These are phyloP conservation scores for Haliaeetus leucogaster DNA, from an alignment of 2,113 vertebrate genomes.

Conservation along the genomic window DNA sequence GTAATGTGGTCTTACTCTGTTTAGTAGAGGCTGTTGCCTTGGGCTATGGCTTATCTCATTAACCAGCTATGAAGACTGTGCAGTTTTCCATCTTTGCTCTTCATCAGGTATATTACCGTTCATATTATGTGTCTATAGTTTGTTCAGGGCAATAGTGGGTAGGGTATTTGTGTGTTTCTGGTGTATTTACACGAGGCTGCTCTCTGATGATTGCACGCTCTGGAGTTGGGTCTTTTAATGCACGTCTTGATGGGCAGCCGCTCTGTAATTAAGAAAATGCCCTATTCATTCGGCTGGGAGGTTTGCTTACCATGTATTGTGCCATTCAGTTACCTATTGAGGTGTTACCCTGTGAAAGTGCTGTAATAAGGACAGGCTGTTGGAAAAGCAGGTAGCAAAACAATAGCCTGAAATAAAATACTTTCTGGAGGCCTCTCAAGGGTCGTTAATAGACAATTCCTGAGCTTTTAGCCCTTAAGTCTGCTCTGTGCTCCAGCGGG, in stretches of 20 bases:
- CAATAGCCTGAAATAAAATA: constrained; percentile 11
- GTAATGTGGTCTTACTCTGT: neutral
- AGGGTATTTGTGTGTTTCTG: neutral
- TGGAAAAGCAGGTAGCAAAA: neutral
- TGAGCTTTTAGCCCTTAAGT: neutral
- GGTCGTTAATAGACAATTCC: neutral
- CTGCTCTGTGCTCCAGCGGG: neutral
- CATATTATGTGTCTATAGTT: neutral
- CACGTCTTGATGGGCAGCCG: neutral
- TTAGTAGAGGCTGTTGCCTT: neutral
- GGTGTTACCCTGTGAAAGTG: neutral
- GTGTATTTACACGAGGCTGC: neutral
- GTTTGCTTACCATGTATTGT: neutral
- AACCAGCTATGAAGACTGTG: neutral
- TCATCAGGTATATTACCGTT: neutral
- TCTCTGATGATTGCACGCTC: neutral
- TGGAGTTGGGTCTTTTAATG: neutral
- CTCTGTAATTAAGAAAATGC: neutral
- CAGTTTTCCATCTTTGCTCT: neutral
- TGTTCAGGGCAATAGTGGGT: neutral
- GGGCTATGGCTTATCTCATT: neutral
- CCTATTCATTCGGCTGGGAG: neutral
- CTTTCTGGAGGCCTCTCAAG: neutral
- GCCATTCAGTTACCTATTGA: neutral
- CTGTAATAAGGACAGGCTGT: neutral